A percentile compares a stretch with the other conserved stretches of the same genome.
phyloP scores from a whole-genome alignment of 2,113 vertebrate genomes.

The Panthera uncia region DNA sequence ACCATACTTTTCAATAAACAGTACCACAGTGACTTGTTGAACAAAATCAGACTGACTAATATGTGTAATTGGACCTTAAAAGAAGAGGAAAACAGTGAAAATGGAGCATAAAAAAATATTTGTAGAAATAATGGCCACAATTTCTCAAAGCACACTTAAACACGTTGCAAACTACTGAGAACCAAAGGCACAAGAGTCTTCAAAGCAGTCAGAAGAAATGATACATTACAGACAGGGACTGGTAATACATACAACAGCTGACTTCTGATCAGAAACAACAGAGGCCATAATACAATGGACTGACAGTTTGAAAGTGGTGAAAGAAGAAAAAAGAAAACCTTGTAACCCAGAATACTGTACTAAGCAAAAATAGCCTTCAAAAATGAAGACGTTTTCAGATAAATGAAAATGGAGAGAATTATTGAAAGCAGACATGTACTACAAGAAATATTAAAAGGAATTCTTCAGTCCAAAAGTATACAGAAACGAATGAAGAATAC shows the following conservation, averaged over 20 bases:
- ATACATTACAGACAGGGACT: neutral
- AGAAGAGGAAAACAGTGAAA: neutral
- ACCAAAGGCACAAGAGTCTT: neutral
- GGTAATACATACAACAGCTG: neutral
- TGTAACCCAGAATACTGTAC: neutral
- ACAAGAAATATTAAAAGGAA: neutral
- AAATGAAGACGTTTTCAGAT: constrained; percentile 22
- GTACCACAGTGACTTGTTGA: neutral
- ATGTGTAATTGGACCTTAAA: neutral
- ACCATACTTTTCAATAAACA: neutral
- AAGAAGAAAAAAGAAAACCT: neutral
- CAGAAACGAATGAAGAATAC: neutral
- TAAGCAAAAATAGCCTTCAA: neutral
- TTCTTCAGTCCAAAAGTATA: neutral
- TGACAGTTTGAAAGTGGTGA: neutral
- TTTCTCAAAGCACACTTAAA: neutral
- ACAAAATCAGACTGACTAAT: neutral
- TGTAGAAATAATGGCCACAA: neutral
- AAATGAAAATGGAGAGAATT: neutral
- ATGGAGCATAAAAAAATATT: neutral
- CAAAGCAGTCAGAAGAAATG: neutral
- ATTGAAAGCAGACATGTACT: neutral
- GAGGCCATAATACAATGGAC: neutral
- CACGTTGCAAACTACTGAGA: neutral
- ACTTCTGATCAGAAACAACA: neutral